Evolutionary conservation across 2,797 vertebrate genomes (phyloP), one percentile per base, ranked within the genome.

Genomic region (Gallinago stenura): DNA sequence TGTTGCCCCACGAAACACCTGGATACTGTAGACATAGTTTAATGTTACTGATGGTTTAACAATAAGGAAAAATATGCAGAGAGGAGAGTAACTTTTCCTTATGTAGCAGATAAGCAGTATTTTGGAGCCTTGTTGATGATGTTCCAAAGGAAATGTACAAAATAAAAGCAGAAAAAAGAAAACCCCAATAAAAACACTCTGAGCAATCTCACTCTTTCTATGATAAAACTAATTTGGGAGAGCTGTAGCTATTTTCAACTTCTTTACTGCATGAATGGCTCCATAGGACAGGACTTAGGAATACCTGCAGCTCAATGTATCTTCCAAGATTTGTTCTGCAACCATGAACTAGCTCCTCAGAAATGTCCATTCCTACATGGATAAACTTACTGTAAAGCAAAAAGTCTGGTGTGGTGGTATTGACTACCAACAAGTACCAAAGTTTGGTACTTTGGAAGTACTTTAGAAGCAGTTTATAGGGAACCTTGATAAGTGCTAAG

Each of bases 1-100:
- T 57, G 16, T 41, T 89, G 62, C 61, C 92, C 13, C 51, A 84
- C 53, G 73, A 90, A 92, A 77, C 50, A 71, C 48, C 33, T 75
- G 73, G 46, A 56, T 79, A 43, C 33, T 18, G 30, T 28, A 60
- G 70, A 70, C 15, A 46, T 20, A 39, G 31, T 51, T 89, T 58
- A 65, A 46, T 25, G 21, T 17, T 69, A 43, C 21, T 61, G 15
- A 31, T 30, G 12, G 33, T 68, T 84, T 87, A 79, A 94, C 41
- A 79, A 79, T 10, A 10, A 46, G 37, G 15, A 79, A 83, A 90
- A 46, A 15, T 21, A 54, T 3, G 4, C 26, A n/a, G 21, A 48
- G 6, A 60, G 20, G 6, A 68, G 58, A 71, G 10, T 46, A 4
- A 9, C 33, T 89, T 79, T 76, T 53, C 21, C 30, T 24, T 45